Evolutionary conservation across 2,888 invertebrate species (phyloP), one percentile per base, ranked within the genome.

Genomic region (Sinodicranocentrus sp.): DNA sequence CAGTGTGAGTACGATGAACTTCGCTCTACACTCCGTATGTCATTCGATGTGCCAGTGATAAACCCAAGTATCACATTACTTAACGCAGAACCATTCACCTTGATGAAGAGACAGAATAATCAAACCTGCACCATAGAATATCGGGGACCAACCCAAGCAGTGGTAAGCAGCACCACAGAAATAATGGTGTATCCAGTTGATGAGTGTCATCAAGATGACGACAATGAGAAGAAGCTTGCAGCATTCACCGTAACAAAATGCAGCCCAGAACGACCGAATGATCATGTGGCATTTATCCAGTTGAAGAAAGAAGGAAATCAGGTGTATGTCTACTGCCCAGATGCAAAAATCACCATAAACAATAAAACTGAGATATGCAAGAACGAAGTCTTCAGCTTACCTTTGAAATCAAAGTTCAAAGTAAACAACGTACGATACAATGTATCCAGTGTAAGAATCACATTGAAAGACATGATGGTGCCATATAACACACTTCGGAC

Each of bases 351-450:
- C 5, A 75, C 44, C 13, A 63, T 75, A 19, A 21, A 2, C 6
- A 1, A 8, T 8, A 59, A 63, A 23, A 26, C 19, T 10, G 6
- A 75, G 21, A 13, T n/a, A 0, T 61, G 75, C 25, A 43, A 43
- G 25, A n/a, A 10, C 3, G 10, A 6, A 2, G 75, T 75, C 1
- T 75, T 63, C 17, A 44, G n/a, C 5, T 1, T 75, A 1, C 75
- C 63, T 17, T 23, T 75, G 15, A 75, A 75, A n/a, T n/a, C 43
- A 2, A 48, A 61, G 13, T 75, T 75, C 43, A 75, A 63, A 13
- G 63, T 75, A 8, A 75, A 75, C 21, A 54, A 61, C 63, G 10
- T 26, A 5, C 13, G 17, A 1, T 63, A 63, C 54, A 63, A 75
- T 23, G 43, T 23, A 1, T 23, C 43, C 1, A 39, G 1, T 1